Evolutionary conservation across 2,797 vertebrate genomes (phyloP).

Genomic region (Hylomyscus alleni): DNA sequence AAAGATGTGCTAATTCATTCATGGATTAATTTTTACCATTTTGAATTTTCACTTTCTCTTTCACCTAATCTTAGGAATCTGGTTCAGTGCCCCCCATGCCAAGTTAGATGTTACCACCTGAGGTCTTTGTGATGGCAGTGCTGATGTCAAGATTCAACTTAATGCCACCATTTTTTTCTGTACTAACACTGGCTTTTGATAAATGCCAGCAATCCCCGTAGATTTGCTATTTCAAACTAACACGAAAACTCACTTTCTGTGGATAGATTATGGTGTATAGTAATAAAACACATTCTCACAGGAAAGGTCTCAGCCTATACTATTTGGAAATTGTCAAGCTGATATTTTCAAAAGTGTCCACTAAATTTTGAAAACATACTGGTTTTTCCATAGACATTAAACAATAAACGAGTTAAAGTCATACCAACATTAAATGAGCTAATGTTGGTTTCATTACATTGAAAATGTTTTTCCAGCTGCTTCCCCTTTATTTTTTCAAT

Average conservation of each 20-base stretch:
- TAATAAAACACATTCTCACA: slow-evolving; percentile 29
- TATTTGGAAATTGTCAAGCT: background rate
- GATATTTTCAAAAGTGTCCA: background rate
- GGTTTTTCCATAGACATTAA: background rate
- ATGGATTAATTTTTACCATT: background rate
- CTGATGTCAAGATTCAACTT: background rate
- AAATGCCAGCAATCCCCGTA: background rate
- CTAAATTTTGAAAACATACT: background rate
- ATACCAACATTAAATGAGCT: background rate
- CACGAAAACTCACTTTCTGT: background rate
- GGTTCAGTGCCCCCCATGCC: background rate
- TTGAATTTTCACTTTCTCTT: slow-evolving; percentile 49
- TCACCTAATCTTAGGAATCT: background rate
- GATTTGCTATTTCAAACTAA: slow-evolving; percentile 11
- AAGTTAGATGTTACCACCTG: background rate
- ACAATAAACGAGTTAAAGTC: no score
- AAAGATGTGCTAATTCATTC: slow-evolving; percentile 21
- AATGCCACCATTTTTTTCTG: background rate
- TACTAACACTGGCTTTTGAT: background rate
- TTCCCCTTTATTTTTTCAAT: slow-evolving; percentile 34
- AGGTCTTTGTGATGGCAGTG: background rate
- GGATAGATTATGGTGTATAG: background rate
- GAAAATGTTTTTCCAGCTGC: background rate
- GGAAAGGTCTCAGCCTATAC: background rate
- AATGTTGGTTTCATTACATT: background rate